These are phyloP conservation scores for Microtus oregoni DNA, from an alignment of 2,113 vertebrate species.

Conservation along the genomic window DNA sequence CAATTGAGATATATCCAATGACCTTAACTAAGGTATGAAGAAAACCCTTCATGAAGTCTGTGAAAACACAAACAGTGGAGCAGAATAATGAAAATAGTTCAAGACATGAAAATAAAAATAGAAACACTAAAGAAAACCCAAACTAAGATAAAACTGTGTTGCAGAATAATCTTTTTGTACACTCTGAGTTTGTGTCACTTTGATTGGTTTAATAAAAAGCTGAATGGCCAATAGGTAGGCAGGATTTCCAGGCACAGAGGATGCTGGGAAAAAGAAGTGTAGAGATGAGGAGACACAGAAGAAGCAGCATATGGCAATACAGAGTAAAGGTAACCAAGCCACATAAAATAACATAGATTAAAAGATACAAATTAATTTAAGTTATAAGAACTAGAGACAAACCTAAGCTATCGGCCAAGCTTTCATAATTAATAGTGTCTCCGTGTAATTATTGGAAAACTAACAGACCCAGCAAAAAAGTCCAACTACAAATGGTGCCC, in stretches of 20 bases:
- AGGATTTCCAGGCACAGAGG: not conserved
- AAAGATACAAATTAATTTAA: not conserved
- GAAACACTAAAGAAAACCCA: not conserved
- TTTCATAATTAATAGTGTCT: not conserved
- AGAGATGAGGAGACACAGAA: not conserved
- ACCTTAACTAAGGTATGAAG: not conserved
- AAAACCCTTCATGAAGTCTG: not conserved
- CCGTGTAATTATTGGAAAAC: not conserved
- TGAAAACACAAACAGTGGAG: not conserved
- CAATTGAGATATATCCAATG: not conserved
- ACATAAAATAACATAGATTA: not conserved
- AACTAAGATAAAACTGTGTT: not conserved
- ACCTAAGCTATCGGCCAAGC: not conserved
- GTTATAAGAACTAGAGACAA: not conserved
- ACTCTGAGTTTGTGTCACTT: not conserved
- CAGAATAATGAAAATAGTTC: not conserved
- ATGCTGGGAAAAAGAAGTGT: not conserved
- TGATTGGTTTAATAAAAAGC: not conserved
- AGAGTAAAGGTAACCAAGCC: not conserved
- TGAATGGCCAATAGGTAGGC: not conserved
- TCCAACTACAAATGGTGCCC: too few species aligned
- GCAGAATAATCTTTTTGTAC: not conserved
- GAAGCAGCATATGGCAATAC: not conserved
- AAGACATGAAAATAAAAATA: not conserved
- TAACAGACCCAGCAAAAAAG: too few species aligned